Base-by-base conservation (phyloP, 2,888 invertebrate genomes). In the Tribolium freemani region DNA sequence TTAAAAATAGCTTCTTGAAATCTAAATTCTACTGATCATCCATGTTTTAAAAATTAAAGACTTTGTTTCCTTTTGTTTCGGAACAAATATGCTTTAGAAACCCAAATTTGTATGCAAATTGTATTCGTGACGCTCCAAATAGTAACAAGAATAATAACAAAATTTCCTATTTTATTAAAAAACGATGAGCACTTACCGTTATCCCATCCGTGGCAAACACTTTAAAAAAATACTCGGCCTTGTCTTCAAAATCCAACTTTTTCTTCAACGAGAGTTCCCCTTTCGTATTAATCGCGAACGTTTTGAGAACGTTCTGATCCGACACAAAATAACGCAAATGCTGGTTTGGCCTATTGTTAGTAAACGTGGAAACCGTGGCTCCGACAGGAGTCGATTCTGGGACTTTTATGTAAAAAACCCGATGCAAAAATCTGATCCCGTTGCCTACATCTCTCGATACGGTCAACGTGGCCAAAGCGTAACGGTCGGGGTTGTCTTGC, bases 401-500 rank as follows among this genome's bases (percentile, higher is more conserved):
- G 13, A 93, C 92, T 21, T 89, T 90, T 71, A 93, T 91, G 60
- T 90, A 86, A 86, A 93, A 96, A 72, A 91, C 90, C 60, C 90
- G 90, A 76, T 93, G 92, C 10, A 93, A 87, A 87, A 96, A 96
- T 77, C 90, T 89, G 44, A 87, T 80, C 78, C 87, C 81, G 81
- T 73, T 70, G 11, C 60, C 67, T 80, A 82, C 0, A 84, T 86
- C 74, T 73, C 88, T 87, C 11, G 89, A 88, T 73, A 96, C 88
- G 9, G 93, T 91, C 64, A 97, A 88, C 0, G 96, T 96, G 0
- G 95, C 93, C 72, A 97, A 88, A 0, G 96, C 95, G 85, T 96
- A 96, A 13, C 78, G 78, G 87, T 96, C 96, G 0, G 93, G 88
- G 88, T 97, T 97, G 87, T 97, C 96, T 90, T 93, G 87, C 74